Percentiles rank a stretch among this genome's conserved stretches.
Conservation (phyloP, 2,797 vertebrate species). For the Trichosurus vulpecula region DNA sequence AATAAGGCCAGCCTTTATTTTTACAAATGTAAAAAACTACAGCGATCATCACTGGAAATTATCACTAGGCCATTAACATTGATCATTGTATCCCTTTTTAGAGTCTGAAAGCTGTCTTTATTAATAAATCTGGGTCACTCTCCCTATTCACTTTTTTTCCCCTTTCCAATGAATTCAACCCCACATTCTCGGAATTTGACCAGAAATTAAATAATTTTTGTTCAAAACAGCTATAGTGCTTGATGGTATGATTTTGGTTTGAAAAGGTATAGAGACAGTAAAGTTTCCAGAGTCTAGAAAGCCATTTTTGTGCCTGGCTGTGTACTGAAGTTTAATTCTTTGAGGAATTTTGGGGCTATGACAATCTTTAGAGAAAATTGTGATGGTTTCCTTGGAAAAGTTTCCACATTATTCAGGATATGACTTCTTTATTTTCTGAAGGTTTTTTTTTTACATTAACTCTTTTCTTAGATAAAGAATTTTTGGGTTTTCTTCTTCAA, state of each 20-base stretch:
- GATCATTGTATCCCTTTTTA: neutral
- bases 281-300: conserved; percentile 38
- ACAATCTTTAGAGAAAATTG: conserved; percentile 11
- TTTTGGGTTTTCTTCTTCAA: neutral
- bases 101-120: neutral
- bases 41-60: neutral
- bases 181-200: conserved; percentile 28
- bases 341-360: conserved; percentile 38
- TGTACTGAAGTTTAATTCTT: conserved; percentile 55
- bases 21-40: neutral
- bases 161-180: conserved; percentile 28
- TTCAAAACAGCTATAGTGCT: neutral
- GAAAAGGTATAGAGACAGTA: conserved; percentile 8
- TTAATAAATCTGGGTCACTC: neutral
- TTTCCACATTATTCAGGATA: conserved; percentile 47
- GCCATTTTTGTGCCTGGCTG: conserved; percentile 51
- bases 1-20: neutral
- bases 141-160: neutral
- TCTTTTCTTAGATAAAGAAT: conserved; percentile 53
- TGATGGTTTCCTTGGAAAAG: conserved; percentile 49
- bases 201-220: conserved; percentile 45
- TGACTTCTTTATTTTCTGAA: conserved; percentile 60
- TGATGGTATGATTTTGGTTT: conserved; percentile 50
- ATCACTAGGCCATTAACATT: neutral
- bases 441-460: conserved; percentile 43